Conservation (phyloP, 2,113 vertebrate species). For the Peromyscus maniculatus region DNA sequence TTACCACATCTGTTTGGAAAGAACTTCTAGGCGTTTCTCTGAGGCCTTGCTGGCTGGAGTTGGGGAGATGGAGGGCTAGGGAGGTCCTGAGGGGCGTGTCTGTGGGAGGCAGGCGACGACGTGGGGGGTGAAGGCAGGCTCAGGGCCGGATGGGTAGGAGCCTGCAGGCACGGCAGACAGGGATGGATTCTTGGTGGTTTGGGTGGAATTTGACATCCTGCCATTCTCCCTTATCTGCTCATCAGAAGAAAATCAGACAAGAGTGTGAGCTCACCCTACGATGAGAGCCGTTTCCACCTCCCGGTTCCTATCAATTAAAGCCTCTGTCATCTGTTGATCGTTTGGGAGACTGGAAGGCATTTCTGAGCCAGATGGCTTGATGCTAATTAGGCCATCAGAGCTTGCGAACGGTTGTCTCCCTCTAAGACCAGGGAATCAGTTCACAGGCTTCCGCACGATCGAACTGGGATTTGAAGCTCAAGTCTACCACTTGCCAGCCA, state of each 20-base stretch:
- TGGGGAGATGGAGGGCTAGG: neutral
- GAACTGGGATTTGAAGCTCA: neutral
- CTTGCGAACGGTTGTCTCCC: neutral
- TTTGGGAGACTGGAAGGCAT: constrained; percentile 16
- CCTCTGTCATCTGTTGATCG: constrained; percentile 34
- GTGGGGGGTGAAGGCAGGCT: constrained; percentile 38
- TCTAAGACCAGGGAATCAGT: neutral
- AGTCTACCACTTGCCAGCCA: neutral
- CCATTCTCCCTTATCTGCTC: constrained; percentile 74
- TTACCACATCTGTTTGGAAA: neutral
- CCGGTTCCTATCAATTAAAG: constrained; percentile 68
- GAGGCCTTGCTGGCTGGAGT: neutral
- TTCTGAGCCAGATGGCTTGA: neutral
- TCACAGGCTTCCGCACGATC: too few relatives aligned
- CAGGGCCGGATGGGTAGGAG: neutral
- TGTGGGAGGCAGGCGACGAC: neutral
- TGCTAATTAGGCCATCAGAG: neutral
- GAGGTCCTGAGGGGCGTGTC: neutral
- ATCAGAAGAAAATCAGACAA: constrained; percentile 73
- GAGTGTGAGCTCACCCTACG: constrained; percentile 65
- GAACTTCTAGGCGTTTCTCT: neutral
- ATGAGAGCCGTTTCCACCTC: constrained; percentile 33
- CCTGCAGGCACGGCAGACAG: constrained; percentile 19
- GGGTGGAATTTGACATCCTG: constrained; percentile 78
- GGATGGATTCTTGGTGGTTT: constrained; percentile 70